phyloP scores from a whole-genome alignment of 2,888 invertebrate species.

The Falcaria lacertinaria region DNA sequence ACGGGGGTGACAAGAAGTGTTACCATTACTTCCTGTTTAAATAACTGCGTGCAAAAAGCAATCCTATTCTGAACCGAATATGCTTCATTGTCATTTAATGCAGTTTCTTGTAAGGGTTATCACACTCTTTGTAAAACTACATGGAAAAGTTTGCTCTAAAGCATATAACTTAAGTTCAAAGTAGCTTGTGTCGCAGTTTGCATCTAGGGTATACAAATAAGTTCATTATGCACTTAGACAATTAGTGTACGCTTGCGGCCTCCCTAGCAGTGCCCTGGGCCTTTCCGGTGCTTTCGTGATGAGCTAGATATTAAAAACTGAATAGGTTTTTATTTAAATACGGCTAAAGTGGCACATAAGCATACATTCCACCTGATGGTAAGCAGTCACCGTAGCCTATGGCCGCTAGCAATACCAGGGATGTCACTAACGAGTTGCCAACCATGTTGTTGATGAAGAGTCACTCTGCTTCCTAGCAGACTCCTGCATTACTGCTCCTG shows the following conservation, averaged over 20 bases:
- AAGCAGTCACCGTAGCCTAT: no score
- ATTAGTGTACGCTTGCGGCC: conserved; percentile 70
- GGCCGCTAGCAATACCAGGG: no score
- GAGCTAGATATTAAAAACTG: conserved; percentile 5
- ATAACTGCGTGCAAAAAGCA: conserved; percentile 18
- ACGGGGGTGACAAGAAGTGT: conserved; percentile 53
- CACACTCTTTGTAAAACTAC: conserved; percentile 1
- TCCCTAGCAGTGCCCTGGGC: conserved; percentile 50
- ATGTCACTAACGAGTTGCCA: no score
- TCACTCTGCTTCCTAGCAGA: no score
- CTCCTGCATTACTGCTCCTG: no score
- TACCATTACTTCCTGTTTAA: conserved; percentile 40
- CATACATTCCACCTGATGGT: no score
- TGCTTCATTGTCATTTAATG: conserved; percentile 6
- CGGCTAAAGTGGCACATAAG: no score
- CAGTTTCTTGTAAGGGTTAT: neutral
- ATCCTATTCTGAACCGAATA: conserved; percentile 4
- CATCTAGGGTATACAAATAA: conserved; percentile 62
- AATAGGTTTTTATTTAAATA: neutral
- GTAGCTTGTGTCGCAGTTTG: conserved; percentile 28
- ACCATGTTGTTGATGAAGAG: neutral
- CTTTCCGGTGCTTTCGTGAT: conserved; percentile 52
- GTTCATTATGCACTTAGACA: conserved; percentile 78
- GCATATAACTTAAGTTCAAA: conserved; percentile 23
- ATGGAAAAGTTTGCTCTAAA: conserved; percentile 13